Conservation (phyloP, 2,113 vertebrate species). For the Circaetus cinerascens region DNA sequence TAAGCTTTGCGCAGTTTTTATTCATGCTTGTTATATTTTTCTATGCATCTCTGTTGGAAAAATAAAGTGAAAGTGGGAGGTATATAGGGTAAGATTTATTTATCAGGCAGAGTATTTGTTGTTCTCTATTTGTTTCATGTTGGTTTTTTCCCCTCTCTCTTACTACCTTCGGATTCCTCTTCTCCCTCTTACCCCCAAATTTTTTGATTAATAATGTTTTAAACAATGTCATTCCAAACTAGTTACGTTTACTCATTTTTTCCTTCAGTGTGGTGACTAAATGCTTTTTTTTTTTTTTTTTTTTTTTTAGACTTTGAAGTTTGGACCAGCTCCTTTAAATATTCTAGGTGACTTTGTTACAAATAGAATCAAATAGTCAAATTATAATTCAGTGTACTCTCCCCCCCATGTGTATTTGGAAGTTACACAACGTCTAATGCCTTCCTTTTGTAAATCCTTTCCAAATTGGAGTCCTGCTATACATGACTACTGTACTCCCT, state of each 20-base stretch:
- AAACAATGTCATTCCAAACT: background rate
- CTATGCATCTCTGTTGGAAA: background rate
- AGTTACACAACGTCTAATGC: background rate
- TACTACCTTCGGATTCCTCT: background rate
- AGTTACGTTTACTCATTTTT: background rate
- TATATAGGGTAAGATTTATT: background rate
- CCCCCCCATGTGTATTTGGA: background rate
- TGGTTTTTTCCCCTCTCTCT: accelerated
- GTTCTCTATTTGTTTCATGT: background rate
- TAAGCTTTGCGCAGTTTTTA: background rate
- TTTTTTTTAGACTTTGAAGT: background rate
- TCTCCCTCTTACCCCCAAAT: background rate
- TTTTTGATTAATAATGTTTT: background rate
- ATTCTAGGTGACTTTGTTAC: background rate
- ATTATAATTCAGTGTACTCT: background rate
- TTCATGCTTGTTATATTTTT: background rate
- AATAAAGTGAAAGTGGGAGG: background rate
- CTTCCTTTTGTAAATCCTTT: background rate
- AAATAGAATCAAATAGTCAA: background rate
- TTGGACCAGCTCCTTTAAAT: background rate
- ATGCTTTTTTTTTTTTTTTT: background rate
- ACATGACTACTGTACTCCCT: background rate
- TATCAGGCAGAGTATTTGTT: background rate
- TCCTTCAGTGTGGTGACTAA: background rate
- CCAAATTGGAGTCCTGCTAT: background rate